Evolutionary conservation across 2,888 invertebrate species (phyloP), one percentile per base, ranked within the genome.

Genomic region (Branchipolynoe longqiensis): DNA sequence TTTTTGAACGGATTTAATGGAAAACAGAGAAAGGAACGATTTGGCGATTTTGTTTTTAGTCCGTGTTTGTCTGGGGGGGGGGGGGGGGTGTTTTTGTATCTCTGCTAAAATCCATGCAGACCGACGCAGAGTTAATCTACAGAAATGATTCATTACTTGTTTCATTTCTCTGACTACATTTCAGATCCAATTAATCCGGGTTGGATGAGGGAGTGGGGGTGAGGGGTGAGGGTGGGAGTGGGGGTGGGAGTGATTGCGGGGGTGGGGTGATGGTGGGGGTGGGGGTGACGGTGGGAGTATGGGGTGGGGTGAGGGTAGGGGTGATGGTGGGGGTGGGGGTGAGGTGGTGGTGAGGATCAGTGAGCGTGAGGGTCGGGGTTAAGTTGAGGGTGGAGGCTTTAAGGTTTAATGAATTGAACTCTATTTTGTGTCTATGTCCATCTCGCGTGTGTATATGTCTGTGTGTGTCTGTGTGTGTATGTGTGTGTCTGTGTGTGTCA

Each of bases 91-190:
- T 48, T 56, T 56, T 56, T 25, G 22, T 56, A 56, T 56, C 56
- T 12, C 31, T 4, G 28, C 31, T 25, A 25, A 62, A 28, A 36
- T 38, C 38, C 25, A 25, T 33, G 33, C 14, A 38, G 25, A 69
- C n/a, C 69, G 38, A 69, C 14, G 69, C 18, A 25, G 25, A 14
- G 62, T 31, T 69, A 38, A 4, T 69, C 69, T 38, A 69, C 25
- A 25, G 69, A 69, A 22, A 69, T 69, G 69, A 69, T 69, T 69
- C 38, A 69, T 69, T 69, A 69, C 36, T 69, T 38, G 69, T 38
- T 69, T 69, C 38, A 69, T 33, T 69, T n/a, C 69, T 38, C 69
- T 18, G 69, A 69, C 69, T 69, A 33, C 69, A 14, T 36, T 69
- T 69, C 69, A 18, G 36, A 36, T 33, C 36, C 69, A 69, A 69